Base-by-base conservation (phyloP, 2,113 vertebrate genomes). In the Cariama cristata region DNA sequence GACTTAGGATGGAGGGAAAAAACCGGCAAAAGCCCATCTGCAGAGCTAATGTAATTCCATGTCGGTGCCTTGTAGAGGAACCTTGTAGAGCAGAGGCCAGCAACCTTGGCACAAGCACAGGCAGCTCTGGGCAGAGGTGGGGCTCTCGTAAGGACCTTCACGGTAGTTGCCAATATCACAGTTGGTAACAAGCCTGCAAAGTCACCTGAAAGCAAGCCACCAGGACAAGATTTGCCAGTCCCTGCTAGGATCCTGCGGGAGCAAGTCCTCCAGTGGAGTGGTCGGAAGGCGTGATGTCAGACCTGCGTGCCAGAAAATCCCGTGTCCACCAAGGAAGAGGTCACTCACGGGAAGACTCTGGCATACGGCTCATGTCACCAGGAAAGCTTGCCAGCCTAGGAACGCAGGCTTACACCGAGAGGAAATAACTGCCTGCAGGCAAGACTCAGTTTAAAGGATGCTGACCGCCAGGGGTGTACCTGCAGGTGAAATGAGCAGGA, bases 341-440 rank as follows among this genome's bases (percentile, higher is more conserved):
- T 23, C 26, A 24, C 44, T 38, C 21, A 1, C 15, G 2, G 0
- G 9, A 33, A 24, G 12, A 42, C 11, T 52, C 1, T 15, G 28
- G 40, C 26, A 12, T 1, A 16, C 0, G 5, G 73, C 24, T 90
- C 22, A 22, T 0, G 2, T 0, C 5, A 20, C 4, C n/a, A 77
- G 42, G 22, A 79, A 42, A 26, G 12, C 49, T 9, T 63, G 69
- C 32, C 27, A 87, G 73, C 35, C 30, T 6, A 44, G 23, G 68
- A 64, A 68, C 1, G 5, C 33, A 73, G 55, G 14, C 19, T 68
- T 44, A 18, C 18, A 23, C 11, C 3, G 40, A 77, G 19, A 63
- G 18, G 60, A 74, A 56, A 50, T 13, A 33, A 64, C 81, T 1
- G 1, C 33, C 22, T 5, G 12, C 38, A 50, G 72, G 76, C 32